Base-by-base conservation (phyloP, 2,888 invertebrate species). In the Hermaeophaga mercurialis region DNA sequence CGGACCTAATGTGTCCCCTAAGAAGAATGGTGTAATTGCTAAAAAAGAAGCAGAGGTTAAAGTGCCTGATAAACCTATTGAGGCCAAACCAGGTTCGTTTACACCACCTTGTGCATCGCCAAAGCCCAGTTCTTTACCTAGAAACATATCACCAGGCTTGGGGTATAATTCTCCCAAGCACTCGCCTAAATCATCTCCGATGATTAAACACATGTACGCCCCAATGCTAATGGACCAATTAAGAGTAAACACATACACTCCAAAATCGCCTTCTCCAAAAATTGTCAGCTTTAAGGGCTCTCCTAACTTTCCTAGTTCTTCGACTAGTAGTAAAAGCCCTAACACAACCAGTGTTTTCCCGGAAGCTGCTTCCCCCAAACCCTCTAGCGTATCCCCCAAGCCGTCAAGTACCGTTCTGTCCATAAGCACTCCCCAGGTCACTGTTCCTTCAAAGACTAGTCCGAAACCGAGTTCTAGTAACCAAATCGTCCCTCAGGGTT, bases 131-230 rank as follows among this genome's bases (percentile, higher is more conserved):
- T 31, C 57, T 15, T 53, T 59, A 44, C 54, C 55, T 4, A 44
- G 47, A 12, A 62, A 58, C 43, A 49, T 56, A 15, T 62, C 63
- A 3, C 63, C 62, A 1, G 31, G 41, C 7, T 14, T 55, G 24
- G 46, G 46, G 11, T 54, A 39, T 12, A 61, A 61, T 15, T 70
- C 67, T 1, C 66, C 67, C 1, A 68, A 66, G 45, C 65, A 66
- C 36, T 68, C 70, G n/a, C 69, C 70, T 3, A 70, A 70, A 59
- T 69, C 69, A 0, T 70, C 70, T 14, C 70, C 69, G 5, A 19
- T 67, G 26, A 56, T 70, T 3, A 70, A 70, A 50, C 69, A 68
- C 50, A 69, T 68, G 68, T 70, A 65, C 56, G 64, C 70, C 1
- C 66, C 69, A 3, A 41, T 59, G 8, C 62, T 64, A 46, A 58